Conservation (phyloP, 2,888 invertebrate genomes). For the Lochmaea crataegi region DNA sequence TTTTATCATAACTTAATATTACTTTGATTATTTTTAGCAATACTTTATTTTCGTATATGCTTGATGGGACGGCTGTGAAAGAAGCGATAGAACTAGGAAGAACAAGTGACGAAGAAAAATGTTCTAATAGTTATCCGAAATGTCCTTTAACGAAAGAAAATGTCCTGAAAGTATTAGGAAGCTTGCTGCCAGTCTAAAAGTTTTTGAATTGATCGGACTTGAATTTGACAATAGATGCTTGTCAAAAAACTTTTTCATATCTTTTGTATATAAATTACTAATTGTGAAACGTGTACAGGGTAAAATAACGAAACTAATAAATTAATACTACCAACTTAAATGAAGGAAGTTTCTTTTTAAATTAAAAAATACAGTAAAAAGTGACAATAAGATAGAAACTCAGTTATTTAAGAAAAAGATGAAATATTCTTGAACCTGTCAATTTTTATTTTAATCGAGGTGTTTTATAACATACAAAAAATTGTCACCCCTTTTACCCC, state of each 20-base stretch:
- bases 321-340: no score
- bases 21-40: constrained; percentile 67
- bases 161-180: constrained; percentile 75
- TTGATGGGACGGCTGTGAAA: constrained; percentile 79
- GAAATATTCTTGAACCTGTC: no score
- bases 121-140: constrained; percentile 71
- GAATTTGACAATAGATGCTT: no score
- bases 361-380: no score
- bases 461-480: no score
- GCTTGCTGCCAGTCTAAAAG: constrained; percentile 69
- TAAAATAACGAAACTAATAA: background rate
- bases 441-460: no score
- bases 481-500: no score
- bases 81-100: constrained; percentile 76
- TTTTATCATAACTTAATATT: background rate
- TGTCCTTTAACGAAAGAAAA: constrained; percentile 78
- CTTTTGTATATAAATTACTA: background rate
- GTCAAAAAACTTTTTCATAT: background rate
- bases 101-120: constrained; percentile 69
- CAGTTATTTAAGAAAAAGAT: no score
- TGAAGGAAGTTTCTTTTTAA: no score
- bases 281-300: background rate
- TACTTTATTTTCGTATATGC: constrained; percentile 74
- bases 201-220: background rate
- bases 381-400: no score